phyloP scores from a whole-genome alignment of 2,113 vertebrate genomes.

The Donacobius atricapilla region DNA sequence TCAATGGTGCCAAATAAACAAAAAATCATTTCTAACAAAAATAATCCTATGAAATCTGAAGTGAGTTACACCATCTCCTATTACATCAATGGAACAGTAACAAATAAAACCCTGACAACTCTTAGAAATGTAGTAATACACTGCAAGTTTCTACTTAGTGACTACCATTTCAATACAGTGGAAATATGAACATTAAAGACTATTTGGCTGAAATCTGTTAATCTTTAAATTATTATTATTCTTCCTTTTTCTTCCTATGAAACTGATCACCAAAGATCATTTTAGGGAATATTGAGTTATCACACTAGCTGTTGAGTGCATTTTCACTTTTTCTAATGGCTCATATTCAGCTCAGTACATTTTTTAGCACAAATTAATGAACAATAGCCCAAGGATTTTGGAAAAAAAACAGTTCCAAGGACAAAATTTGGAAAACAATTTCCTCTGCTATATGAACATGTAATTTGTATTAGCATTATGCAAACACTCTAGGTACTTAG shows the following conservation, averaged over 20 bases:
- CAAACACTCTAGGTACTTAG: slow-evolving; percentile 1
- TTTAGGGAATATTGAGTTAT: background rate
- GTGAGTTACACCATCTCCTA: background rate
- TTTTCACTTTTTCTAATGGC: background rate
- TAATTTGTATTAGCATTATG: slow-evolving; percentile 32
- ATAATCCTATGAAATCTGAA: background rate
- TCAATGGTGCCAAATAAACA: background rate
- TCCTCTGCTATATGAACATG: background rate
- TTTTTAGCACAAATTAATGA: slow-evolving; percentile 24
- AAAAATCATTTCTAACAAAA: background rate
- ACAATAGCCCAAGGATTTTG: slow-evolving; percentile 20
- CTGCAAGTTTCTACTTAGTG: background rate
- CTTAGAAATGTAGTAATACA: background rate
- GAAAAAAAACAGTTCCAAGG: slow-evolving; percentile 9
- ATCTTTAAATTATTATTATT: background rate
- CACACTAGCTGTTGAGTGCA: background rate
- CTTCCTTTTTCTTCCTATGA: background rate
- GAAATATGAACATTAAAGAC: background rate
- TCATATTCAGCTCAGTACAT: background rate
- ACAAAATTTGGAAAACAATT: slow-evolving; percentile 10
- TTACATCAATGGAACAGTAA: background rate
- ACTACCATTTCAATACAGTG: background rate
- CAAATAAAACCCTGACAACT: background rate
- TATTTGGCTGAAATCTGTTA: background rate
- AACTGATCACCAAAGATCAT: background rate